Evolutionary conservation across 1,140 invertebrate species (phyloP), one percentile per base, ranked within the genome.

Genomic region (Calephelis nemesis): DNA sequence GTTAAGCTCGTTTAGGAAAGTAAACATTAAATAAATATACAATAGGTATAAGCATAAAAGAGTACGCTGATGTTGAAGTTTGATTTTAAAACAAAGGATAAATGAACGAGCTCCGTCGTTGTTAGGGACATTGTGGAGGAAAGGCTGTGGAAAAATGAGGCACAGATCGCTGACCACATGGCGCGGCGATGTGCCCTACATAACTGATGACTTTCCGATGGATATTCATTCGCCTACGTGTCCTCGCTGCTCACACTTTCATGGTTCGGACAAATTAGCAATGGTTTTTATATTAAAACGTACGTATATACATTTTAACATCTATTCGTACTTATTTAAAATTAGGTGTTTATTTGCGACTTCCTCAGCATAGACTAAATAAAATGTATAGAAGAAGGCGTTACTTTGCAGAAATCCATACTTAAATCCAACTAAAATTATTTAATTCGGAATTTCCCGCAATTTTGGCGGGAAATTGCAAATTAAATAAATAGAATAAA

Each of bases 171-270:
- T 76, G 78, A 77, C 83, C 86, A 88, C 84, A 88, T 90, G 86
- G 85, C 82, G 78, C 79, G 78, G 76, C 84, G 82, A 82, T 87
- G 76, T 78, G 85, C 78, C 83, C 82, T 87, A 85, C 84, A 88
- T 88, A 87, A 87, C 87, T 90, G 85, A 90, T 90, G 87, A 88
- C 83, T 90, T 90, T 89, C 80, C 85, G 80, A 90, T 90, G 85
- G 88, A 78, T 77, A 85, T 87, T 87, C 84, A 88, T 88, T 82
- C 80, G 78, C 73, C 75, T 62, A 63, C 66, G 49, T 49, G 67
- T 68, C 67, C 48, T 63, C 62, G 65, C 68, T 63, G 69, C 45
- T 67, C 63, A 65, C 63, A 67, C 67, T 74, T 64, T 60, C 54
- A 60, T 60, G 54, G 39, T 40, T 10, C 30, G 54, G 39, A n/a